Evolutionary conservation across 2,113 vertebrate genomes (phyloP), one percentile per base, ranked within the genome.

Genomic region (Ailuropoda melanoleuca): DNA sequence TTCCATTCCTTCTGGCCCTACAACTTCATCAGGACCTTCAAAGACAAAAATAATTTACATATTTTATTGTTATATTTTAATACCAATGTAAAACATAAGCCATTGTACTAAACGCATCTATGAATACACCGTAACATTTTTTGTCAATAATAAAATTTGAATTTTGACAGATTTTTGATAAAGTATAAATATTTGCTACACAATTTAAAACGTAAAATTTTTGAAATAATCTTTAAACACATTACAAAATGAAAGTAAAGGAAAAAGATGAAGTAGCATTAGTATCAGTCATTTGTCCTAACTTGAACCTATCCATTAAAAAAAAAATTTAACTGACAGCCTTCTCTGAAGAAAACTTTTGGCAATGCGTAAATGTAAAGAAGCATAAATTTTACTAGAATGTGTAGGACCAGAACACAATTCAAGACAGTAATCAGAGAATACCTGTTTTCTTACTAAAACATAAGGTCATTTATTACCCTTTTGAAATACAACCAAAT

Each of bases 1-100:
- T 98, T 99, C 99, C 99, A 99, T 99, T 98, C 99, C 99, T 98
- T 99, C 99, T 1, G 99, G 99, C 56, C 99, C 99, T 66, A 99
- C 99, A 98, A 99, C 98, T 98, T 99, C 99, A 99, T 99, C 99
- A 0, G 99, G 98, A 97, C 99, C 99, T 99, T 98, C 75, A 98
- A 98, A 97, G 90, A 74, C 87, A 98, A 98, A 98, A 98, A 84
- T 80, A 98, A 97, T 95, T 88, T 90, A 90, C 48, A 93, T 83
- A 92, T 72, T 97, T 95, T 89, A 94, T 92, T 93, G 95, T 92
- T 96, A 95, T 86, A 95, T 77, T 83, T 96, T 64, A 95, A 21
- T 81, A 96, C 43, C 78, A 92, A 90, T 29, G 94, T 95, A 88
- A 97, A 92, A 95, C 43, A 95, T 14, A 96, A 96, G 46, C 17